Evolutionary conservation across 2,113 vertebrate species (phyloP), one percentile per base, ranked within the genome.

Genomic region (Todiramphus saurophagus): DNA sequence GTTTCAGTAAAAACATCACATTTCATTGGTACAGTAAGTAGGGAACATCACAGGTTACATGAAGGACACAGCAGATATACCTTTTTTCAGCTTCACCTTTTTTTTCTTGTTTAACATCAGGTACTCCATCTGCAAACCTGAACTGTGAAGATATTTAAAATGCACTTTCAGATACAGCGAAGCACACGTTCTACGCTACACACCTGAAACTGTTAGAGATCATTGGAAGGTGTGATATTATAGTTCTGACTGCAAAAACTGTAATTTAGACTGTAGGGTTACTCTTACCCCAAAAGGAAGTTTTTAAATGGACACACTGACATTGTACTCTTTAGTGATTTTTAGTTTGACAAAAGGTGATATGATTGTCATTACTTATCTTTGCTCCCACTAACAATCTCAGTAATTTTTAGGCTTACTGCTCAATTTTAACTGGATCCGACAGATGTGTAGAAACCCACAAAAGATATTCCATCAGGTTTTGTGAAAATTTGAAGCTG

Each of bases 41-140:
- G 16, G 28, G 44, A 72, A 86, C 19, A 43, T 17, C 53, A 70
- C 41, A 77, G 51, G 37, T 86, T 93, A 87, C 18, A 51, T 13
- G 51, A 93, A 94, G 50, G 41, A 83, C 33, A 81, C 19, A 33
- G 23, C 33, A 8, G 24, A 97, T 72, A 44, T 93, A 98, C 98
- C 97, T 98, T 96, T 95, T 95, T 59, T 44, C 89, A 95, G 77
- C 81, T 93, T 90, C 85, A 67, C 56, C 74, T 89, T 91, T 96
- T 81, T 92, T 97, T 93, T 95, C 96, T 84, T 96, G 92, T 92
- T 95, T 89, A 86, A 69, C 31, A 86, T 46, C 59, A 91, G 73
- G 39, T 33, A 89, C 46, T 72, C 81, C 93, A 56, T 93, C 96
- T 92, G 90, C 90, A 96, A 97, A 73, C 21, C 15, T 81, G 53